Percentiles rank a stretch among this genome's conserved stretches.
These are phyloP conservation scores for Mobula hypostoma DNA, from an alignment of 2,113 vertebrate species.

Conservation along the genomic window DNA sequence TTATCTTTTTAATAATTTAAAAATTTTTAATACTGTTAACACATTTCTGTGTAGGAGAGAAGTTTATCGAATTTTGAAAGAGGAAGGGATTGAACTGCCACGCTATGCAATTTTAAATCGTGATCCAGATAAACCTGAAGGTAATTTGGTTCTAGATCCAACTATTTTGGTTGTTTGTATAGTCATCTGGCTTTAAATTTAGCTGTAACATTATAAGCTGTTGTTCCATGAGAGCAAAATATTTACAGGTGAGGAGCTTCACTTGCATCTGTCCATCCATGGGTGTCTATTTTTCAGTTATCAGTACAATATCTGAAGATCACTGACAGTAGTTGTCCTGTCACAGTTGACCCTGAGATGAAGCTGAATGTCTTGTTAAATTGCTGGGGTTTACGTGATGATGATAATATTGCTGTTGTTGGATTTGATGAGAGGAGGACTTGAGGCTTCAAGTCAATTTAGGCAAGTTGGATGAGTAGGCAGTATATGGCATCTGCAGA, in stretches of 20 bases:
- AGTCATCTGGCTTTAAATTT: neutral
- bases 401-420: too few relatives aligned
- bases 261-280: neutral
- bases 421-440: too few relatives aligned
- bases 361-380: too few relatives aligned
- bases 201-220: neutral
- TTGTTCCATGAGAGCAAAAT: neutral
- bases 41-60: conserved; percentile 63
- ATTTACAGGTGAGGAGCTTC: neutral
- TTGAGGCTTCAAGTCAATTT: too few relatives aligned
- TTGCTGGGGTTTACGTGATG: too few relatives aligned
- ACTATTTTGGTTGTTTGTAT: neutral
- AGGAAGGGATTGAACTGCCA: conserved; percentile 79
- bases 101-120: conserved; percentile 78
- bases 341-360: too few relatives aligned
- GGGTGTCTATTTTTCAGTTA: too few relatives aligned
- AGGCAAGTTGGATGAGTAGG: too few relatives aligned
- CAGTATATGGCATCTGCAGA: too few relatives aligned
- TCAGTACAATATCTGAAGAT: too few relatives aligned
- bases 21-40: neutral
- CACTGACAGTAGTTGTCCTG: too few relatives aligned
- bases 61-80: conserved; percentile 77
- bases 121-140: conserved; percentile 79
- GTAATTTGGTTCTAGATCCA: conserved; percentile 48
- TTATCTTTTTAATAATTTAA: neutral